Base-by-base conservation (phyloP, 2,113 vertebrate species). In the Catharus bicknelli region DNA sequence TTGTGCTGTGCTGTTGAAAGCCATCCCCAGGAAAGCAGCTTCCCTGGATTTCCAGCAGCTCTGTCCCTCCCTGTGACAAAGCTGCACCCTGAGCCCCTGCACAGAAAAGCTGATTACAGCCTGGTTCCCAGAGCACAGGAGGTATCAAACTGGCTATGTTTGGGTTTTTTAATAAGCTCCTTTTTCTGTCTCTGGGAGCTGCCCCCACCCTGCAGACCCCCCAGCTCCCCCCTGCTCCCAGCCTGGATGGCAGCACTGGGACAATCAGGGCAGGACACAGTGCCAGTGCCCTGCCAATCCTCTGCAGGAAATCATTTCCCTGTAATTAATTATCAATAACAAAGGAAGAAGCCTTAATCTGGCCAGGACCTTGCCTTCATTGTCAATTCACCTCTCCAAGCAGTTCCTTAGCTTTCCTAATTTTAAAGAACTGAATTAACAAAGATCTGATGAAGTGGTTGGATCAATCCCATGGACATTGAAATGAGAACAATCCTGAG, bases 131-230 rank as follows among this genome's bases (percentile, higher is more conserved):
- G 7, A 36, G 57, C n/a, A 79, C 26, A 48, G 4, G 19, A 64
- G 61, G 5, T 19, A 23, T n/a, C 54, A 63, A 38, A 38, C 16
- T 8, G 5, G 7, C 40, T 40, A 14, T 40, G 40, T 40, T 43
- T 38, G 38, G 42, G 16, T 43, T 43, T 16, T 36, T 5, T 2
- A 11, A 54, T 8, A 0, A 1, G 1, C 19, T 29, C 7, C 5
- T 17, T 25, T 77, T 42, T 62, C 9, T 15, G 47, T 43, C 9
- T 23, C 64, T 40, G 40, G 38, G 21, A 13, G 4, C 3, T 48
- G 57, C 47, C 34, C 54, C 58, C 27, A 38, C 0, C 2, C 73
- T 29, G 10, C 47, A 58, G 30, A 58, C 2, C n/a, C 38, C 12
- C 18, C 3, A 5, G 18, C 26, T 42, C 54, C 47, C 34, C 55